Percentiles rank a stretch among this genome's conserved stretches.
These are phyloP conservation scores for Argyresthia goedartella DNA, from an alignment of 2,888 invertebrate genomes.

Conservation along the genomic window DNA sequence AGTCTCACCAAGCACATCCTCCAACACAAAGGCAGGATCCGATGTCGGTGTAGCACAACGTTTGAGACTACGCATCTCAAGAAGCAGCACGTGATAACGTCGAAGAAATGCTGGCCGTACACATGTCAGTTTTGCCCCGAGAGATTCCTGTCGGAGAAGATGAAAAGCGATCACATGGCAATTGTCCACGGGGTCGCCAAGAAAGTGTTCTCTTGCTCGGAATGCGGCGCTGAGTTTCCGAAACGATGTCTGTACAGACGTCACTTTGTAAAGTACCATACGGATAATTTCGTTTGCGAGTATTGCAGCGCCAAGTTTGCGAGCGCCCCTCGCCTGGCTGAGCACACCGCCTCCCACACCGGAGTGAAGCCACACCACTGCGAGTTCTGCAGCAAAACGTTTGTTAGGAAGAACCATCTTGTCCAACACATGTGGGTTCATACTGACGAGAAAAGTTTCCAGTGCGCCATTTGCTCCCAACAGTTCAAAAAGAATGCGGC, in stretches of 20 bases:
- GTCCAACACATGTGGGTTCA: conserved; percentile 48
- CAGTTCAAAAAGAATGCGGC: too few species aligned
- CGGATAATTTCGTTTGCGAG: conserved; percentile 20
- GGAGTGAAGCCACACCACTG: conserved; percentile 33
- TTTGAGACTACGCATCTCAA: background rate
- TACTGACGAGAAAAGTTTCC: conserved; percentile 25
- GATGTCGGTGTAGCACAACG: background rate
- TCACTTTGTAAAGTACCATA: background rate
- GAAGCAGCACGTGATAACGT: conserved; percentile 21
- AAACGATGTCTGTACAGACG: background rate
- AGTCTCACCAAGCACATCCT: background rate
- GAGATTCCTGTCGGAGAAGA: conserved; percentile 22
- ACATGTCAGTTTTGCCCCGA: conserved; percentile 33
- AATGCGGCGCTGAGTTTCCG: conserved; percentile 3
- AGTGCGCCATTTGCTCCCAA: too few species aligned
- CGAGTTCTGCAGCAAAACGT: conserved; percentile 41
- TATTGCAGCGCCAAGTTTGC: conserved; percentile 27
- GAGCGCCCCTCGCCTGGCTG: background rate
- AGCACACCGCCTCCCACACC: conserved; percentile 22
- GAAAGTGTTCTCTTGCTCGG: background rate
- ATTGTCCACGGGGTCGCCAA: conserved; percentile 1
- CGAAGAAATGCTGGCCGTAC: conserved; percentile 32
- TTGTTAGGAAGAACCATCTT: conserved; percentile 43
- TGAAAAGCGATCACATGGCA: conserved; percentile 1
- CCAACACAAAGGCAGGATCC: background rate